Evolutionary conservation across 2,797 vertebrate species (phyloP).

Genomic region (Hylomyscus alleni): DNA sequence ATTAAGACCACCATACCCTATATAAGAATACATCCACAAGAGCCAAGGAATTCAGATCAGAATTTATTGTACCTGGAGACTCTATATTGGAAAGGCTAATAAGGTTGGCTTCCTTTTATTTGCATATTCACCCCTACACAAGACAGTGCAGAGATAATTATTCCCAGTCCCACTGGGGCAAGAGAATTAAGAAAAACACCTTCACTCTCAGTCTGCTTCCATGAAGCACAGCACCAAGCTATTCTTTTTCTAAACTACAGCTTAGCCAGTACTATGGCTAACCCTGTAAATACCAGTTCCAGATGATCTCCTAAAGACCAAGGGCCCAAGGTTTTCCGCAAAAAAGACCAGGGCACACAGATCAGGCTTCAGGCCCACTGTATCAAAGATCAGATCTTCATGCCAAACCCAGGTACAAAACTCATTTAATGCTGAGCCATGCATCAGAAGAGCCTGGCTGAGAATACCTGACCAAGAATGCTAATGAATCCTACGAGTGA

Average conservation of each 20-base stretch:
- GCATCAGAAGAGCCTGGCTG: neutral
- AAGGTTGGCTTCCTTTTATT: neutral
- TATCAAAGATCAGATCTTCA: no score
- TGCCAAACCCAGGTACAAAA: neutral
- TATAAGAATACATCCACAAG: neutral
- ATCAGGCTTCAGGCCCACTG: neutral
- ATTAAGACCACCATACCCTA: neutral
- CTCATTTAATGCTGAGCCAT: neutral
- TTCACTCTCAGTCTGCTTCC: neutral
- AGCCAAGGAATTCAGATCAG: neutral
- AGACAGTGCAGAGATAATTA: neutral
- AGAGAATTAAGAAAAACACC: neutral
- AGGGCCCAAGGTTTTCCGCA: neutral
- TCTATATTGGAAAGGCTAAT: neutral
- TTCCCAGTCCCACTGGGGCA: neutral
- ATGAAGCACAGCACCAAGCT: neutral
- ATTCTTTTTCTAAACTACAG: neutral
- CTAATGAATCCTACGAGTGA: accelerated
- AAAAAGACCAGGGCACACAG: neutral
- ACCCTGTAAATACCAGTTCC: neutral
- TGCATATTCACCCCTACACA: neutral
- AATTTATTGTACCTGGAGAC: neutral
- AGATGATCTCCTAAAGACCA: neutral
- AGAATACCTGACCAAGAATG: neutral
- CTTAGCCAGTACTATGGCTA: neutral